Conservation (phyloP, 2,888 invertebrate species). For the Suillia variegata region DNA sequence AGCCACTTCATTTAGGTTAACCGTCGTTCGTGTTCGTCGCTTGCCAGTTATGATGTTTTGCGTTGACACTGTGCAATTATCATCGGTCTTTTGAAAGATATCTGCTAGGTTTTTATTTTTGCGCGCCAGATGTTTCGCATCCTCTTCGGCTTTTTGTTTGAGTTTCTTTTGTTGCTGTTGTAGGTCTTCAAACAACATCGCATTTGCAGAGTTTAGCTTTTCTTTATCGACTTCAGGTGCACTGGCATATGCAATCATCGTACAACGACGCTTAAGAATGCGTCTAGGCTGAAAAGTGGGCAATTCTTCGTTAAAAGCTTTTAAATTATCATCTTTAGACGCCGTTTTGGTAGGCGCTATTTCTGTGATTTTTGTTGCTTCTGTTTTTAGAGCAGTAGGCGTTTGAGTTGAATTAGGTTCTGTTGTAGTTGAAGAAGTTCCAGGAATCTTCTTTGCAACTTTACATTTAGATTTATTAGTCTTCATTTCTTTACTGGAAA, state of each 20-base stretch:
- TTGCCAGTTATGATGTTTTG: constrained; percentile 57
- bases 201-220: constrained; percentile 31
- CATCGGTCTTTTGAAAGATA: constrained; percentile 46
- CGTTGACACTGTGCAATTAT: constrained; percentile 53
- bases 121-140: constrained; percentile 25
- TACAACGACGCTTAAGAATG: constrained; percentile 35
- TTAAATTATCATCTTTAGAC: too few relatives aligned
- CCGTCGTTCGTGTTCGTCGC: constrained; percentile 41
- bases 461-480: too few relatives aligned
- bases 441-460: too few relatives aligned
- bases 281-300: not conserved
- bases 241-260: constrained; percentile 43
- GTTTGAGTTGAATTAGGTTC: too few relatives aligned
- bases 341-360: too few relatives aligned
- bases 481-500: too few relatives aligned
- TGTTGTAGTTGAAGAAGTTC: too few relatives aligned
- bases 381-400: too few relatives aligned
- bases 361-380: too few relatives aligned
- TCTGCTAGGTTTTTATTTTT: constrained; percentile 34
- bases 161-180: constrained; percentile 31
- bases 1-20: constrained; percentile 47
- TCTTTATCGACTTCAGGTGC: constrained; percentile 40
- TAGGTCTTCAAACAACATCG: constrained; percentile 44
- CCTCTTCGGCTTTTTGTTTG: constrained; percentile 23
- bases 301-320: too few relatives aligned